Base-by-base conservation (phyloP, 2,797 vertebrate genomes). In the Simalia tracyae region DNA sequence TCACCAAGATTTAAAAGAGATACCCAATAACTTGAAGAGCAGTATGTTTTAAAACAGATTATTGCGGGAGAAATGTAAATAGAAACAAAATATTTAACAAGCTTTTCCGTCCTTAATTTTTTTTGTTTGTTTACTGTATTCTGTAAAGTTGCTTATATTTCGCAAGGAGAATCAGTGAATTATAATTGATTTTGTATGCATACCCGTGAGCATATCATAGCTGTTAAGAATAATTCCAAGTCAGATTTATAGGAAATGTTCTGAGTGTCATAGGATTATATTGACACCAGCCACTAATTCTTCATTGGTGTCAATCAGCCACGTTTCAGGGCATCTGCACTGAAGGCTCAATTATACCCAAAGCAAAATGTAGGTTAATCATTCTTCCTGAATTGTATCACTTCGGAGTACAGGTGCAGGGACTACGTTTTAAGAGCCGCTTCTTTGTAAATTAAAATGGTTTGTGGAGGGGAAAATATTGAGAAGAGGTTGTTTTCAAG, bases 1-100 rank as follows among this genome's bases (percentile, higher is more conserved):
- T 99, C 98, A 99, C 98, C 98, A 98, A 99, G 98, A 99, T 99
- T 99, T 99, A 98, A 98, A 98, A 96, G 26, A 97, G 96, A 98
- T 98, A 98, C 93, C 92, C 93, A 54, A 22, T 91, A 93, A 95
- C 95, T 95, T 95, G 95, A 96, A 97, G 86, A 97, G 95, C 95
- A 94, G 96, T 97, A 97, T 96, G 95, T 97, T 97, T 98, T 97
- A 97, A 92, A 96, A 96, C 97, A 96, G 95, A 96, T 97, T 95
- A 97, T 97, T 61, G 96, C 95, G 97, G 97, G 98, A 97, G 97
- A 97, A 96, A 93, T 98, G 98, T 98, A 98, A 96, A 98, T 98
- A 98, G 96, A 97, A 97, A 97, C 97, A 97, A 96, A 97, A 97
- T 98, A 98, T 98, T 98, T 98, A 98, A 98, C 93, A 95, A 95